These are phyloP conservation scores for Laothoe populi DNA, from an alignment of 2,888 invertebrate genomes.

Conservation along the genomic window DNA sequence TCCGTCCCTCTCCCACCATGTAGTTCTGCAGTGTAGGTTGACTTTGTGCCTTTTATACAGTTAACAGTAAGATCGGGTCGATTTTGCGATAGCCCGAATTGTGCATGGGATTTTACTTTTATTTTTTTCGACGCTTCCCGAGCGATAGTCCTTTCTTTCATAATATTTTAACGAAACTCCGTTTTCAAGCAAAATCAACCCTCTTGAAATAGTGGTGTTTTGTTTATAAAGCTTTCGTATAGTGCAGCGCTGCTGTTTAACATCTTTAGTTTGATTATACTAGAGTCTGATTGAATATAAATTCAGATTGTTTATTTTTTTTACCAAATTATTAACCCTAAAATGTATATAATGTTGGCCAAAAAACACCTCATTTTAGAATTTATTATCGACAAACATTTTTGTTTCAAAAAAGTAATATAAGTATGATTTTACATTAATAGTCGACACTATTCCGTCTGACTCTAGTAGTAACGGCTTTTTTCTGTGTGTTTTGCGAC, in stretches of 20 bases:
- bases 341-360: not conserved
- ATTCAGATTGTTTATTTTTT: not conserved
- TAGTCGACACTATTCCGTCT: constrained; percentile 31
- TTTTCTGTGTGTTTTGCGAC: constrained; percentile 79
- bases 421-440: not conserved
- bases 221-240: constrained; percentile 49
- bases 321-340: not conserved
- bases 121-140: constrained; percentile 50
- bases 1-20: constrained; percentile 40
- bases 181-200: constrained; percentile 78
- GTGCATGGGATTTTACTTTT: constrained; percentile 72
- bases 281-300: constrained; percentile 29
- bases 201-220: constrained; percentile 82
- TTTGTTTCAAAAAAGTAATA: constrained; percentile 31
- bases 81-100: constrained; percentile 67
- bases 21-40: constrained; percentile 60
- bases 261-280: constrained; percentile 32
- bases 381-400: not conserved
- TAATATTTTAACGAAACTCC: constrained; percentile 54
- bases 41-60: constrained; percentile 54
- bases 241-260: constrained; percentile 51
- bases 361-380: not conserved
- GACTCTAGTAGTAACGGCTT: constrained; percentile 54
- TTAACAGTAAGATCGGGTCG: constrained; percentile 58
- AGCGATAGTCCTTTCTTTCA: constrained; percentile 51